Percentiles rank a stretch among this genome's conserved stretches.
Conservation (phyloP, 2,888 invertebrate genomes). For the Cataglyphis livida region DNA sequence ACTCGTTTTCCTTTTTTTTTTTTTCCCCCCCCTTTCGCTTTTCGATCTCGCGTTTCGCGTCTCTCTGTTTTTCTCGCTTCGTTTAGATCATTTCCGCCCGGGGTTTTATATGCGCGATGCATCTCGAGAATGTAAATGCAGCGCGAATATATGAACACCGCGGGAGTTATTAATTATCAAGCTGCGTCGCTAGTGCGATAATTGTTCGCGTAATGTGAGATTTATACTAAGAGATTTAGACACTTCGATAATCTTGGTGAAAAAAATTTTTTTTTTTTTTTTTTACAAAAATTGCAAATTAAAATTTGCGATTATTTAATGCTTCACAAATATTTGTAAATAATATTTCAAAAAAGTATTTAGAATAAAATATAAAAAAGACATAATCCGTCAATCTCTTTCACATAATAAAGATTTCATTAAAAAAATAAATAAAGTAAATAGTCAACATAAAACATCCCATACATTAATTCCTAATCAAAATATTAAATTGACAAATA, state of each 20-base stretch:
- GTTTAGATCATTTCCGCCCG: constrained; percentile 36
- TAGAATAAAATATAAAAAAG: neutral
- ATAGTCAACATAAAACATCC: neutral
- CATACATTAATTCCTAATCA: neutral
- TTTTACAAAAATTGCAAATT: neutral
- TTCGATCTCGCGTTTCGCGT: constrained; percentile 10
- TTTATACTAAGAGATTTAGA: neutral
- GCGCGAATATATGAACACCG: neutral
- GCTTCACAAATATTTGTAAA: neutral
- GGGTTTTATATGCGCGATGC: constrained; percentile 5
- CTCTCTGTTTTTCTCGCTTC: constrained; percentile 27
- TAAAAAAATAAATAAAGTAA: neutral
- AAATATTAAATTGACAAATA: neutral
- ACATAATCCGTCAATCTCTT: neutral
- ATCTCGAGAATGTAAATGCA: constrained; percentile 31
- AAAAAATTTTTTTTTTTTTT: neutral
- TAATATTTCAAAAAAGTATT: neutral
- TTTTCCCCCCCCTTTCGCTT: neutral
- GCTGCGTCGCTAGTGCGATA: neutral
- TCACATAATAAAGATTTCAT: neutral
- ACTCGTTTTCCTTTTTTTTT: constrained; percentile 11
- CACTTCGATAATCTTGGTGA: neutral
- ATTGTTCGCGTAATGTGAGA: neutral
- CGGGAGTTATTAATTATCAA: constrained; percentile 46
- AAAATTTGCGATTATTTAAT: neutral